These are phyloP conservation scores for Numenius arquata DNA, from an alignment of 2,113 vertebrate species.

Conservation along the genomic window DNA sequence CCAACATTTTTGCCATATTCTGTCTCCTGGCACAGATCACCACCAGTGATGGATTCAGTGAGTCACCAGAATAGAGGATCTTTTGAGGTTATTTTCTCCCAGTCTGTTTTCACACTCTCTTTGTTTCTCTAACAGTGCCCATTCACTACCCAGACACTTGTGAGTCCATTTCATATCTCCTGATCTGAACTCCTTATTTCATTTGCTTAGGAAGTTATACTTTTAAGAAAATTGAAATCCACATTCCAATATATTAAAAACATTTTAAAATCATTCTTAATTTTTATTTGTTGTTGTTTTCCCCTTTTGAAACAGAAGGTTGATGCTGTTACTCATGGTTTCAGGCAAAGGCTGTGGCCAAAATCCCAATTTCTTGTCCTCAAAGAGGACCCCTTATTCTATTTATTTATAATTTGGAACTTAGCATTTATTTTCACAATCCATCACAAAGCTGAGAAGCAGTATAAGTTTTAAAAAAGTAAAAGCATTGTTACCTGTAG, in stretches of 20 bases:
- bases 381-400: not conserved
- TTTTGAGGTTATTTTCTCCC: not conserved
- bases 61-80: not conserved
- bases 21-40: not conserved
- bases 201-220: not conserved
- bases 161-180: not conserved
- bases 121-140: not conserved
- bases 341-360: not conserved
- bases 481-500: not conserved
- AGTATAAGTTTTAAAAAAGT: not conserved
- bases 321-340: not conserved
- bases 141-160: not conserved
- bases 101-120: not conserved
- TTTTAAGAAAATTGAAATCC: not conserved
- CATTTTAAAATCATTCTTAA: no score
- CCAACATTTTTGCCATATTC: not conserved
- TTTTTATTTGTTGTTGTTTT: not conserved
- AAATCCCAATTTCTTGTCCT: not conserved
- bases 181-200: not conserved
- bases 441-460: not conserved
- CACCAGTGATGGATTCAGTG: not conserved
- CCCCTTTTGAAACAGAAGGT: not conserved
- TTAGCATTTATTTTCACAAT: not conserved
- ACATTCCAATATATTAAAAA: not conserved
- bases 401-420: not conserved